These are phyloP conservation scores for Rhagonycha lutea DNA, from an alignment of 2,888 invertebrate species.

Conservation along the genomic window DNA sequence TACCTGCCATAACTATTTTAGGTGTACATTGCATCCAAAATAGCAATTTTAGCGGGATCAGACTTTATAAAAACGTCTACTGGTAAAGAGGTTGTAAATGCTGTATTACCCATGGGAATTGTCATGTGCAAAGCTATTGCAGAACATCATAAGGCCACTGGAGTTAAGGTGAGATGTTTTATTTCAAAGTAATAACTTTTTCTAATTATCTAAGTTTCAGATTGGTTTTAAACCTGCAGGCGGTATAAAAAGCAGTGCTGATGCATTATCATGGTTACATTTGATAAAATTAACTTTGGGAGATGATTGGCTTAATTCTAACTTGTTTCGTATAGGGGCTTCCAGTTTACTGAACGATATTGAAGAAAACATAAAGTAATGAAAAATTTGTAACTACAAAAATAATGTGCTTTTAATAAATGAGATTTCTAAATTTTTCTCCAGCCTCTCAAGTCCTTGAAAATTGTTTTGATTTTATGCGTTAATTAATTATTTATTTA, in stretches of 20 bases:
- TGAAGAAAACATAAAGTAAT: slow-evolving; percentile 58
- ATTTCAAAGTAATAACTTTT: background rate
- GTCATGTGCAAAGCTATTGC: slow-evolving; percentile 94
- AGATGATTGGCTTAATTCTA: slow-evolving; percentile 78
- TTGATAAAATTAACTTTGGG: slow-evolving; percentile 86
- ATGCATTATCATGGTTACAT: slow-evolving; percentile 86
- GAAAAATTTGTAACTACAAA: slow-evolving; percentile 3
- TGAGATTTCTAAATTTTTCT: background rate
- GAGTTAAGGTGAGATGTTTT: slow-evolving; percentile 62
- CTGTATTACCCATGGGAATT: slow-evolving; percentile 86
- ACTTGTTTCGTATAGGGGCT: slow-evolving; percentile 92
- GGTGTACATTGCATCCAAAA: slow-evolving; percentile 86
- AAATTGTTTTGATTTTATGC: too few species aligned
- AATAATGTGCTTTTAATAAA: slow-evolving; percentile 47
- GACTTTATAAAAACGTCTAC: slow-evolving; percentile 99
- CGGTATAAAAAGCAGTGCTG: slow-evolving; percentile 83
- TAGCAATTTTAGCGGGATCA: slow-evolving; percentile 94
- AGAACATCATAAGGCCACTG: slow-evolving; percentile 72
- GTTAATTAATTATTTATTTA: too few species aligned
- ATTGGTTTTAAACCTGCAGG: slow-evolving; percentile 98
- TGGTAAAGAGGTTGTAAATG: slow-evolving; percentile 94
- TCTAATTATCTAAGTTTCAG: slow-evolving; percentile 55
- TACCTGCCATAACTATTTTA: slow-evolving; percentile 45
- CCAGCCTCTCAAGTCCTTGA: background rate
- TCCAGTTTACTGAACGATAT: slow-evolving; percentile 87